Evolutionary conservation across 2,888 invertebrate species (phyloP), one percentile per base, ranked within the genome.

Genomic region (Apamea monoglypha): DNA sequence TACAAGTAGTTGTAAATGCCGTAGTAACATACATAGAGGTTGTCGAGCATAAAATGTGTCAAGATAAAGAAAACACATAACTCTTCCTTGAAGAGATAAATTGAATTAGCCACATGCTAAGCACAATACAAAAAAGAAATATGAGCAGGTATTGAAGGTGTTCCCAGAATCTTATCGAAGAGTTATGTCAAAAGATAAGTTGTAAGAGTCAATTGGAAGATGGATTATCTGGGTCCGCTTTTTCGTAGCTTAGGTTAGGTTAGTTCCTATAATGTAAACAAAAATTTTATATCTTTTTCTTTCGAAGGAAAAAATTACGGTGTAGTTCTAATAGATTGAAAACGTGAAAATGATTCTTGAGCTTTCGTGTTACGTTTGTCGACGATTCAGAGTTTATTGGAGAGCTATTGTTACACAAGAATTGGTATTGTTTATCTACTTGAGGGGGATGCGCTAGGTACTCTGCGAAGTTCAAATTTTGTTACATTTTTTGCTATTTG

Each of bases 71-170:
- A 66, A 59, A 67, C 12, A 21, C 25, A 53, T 32, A 32, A 63
- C 2, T n/a, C 36, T 36, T 36, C 36, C 44, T 82, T 76, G 32
- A 71, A 83, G 16, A 68, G 40, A 63, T 69, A 72, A 72, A 78
- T 64, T 68, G 2, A 59, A 63, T 72, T 77, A 72, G 68, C 36
- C 32, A n/a, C 78, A 72, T 83, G 78, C 71, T 77, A 83, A 83
- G 47, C 78, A 72, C 40, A n/a, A 25, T 59, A 68, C 63, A 77
- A 67, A 73, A 47, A 69, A 53, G 36, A 64, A 74, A 59, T 69
- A 73, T 70, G 10, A 59, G n/a, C 18, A 64, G 44, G 4, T 12
- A 40, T 81, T 32, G 36, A 68, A 75, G 29, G 25, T 59, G 50
- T 36, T 66, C 29, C 59, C 63, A 64, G 36, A 64, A 69, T 72